phyloP scores from a whole-genome alignment of 1,140 invertebrate genomes.

The Lanistes nyassanus region DNA sequence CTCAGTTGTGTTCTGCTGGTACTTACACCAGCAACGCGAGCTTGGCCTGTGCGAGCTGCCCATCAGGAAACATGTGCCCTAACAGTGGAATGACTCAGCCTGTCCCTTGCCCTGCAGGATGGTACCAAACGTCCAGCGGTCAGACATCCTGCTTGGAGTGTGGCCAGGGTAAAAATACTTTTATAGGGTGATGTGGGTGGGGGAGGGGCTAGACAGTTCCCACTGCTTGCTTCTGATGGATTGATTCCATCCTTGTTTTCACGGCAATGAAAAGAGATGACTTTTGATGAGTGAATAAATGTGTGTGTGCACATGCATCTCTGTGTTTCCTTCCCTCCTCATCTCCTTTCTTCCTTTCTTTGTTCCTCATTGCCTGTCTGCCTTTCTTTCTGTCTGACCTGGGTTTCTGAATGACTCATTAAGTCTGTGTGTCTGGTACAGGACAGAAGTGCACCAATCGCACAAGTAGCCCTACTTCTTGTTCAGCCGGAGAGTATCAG shows the following conservation, averaged over 20 bases:
- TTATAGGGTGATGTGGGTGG: no score
- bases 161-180: conserved; percentile 47
- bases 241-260: no score
- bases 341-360: no score
- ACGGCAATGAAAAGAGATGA: background rate
- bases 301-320: no score
- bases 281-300: no score
- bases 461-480: conserved; percentile 33
- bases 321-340: no score
- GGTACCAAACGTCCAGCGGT: conserved; percentile 50
- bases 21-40: conserved; percentile 45
- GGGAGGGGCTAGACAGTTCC: no score
- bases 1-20: conserved; percentile 48
- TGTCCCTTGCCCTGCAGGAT: conserved; percentile 46
- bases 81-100: conserved; percentile 41
- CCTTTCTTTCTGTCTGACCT: background rate
- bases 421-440: conserved; percentile 16
- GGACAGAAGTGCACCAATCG: conserved; percentile 49
- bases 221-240: no score
- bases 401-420: background rate
- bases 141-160: conserved; percentile 54
- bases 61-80: conserved; percentile 47
- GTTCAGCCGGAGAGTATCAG: conserved; percentile 55
- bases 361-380: background rate
- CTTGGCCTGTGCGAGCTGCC: conserved; percentile 45